Evolutionary conservation across 2,888 invertebrate species (phyloP), one percentile per base, ranked within the genome.

Genomic region (Luperina nickerlii): DNA sequence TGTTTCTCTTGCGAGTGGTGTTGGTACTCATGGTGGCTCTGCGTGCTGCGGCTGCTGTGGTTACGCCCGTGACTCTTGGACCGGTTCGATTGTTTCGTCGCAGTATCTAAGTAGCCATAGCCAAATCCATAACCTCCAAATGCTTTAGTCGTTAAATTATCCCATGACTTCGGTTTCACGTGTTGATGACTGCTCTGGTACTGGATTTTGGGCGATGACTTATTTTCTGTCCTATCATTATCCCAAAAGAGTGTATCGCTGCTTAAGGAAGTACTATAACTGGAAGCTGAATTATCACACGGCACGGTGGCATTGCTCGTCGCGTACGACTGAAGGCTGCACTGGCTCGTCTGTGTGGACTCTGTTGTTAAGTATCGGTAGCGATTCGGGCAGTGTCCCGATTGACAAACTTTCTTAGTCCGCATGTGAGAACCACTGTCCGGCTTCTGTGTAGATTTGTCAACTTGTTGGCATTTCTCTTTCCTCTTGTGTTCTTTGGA

Each of bases 241-340:
- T 98, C 98, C 98, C 98, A 98, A 92, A 98, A 98, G 0, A 99
- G 96, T 2, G 98, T 98, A 90, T 99, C 99, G 13, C 98, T 98
- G 92, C 98, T 99, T 24, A 98, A 96, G 0, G 98, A 98, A 24
- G 98, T 98, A 42, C 98, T 98, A 91, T 98, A 98, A 68, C 98
- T 98, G 0, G 98, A 98, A 11, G 98, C 98, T 63, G 98, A 98
- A 90, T 98, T 98, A 65, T 98, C 98, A 71, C 97, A 97, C 1
- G 96, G 97, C 1, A 97, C 97, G 0, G 97, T 97, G 1, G 97
- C 98, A 67, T 98, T 98, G 91, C 98, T 98, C 2, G 98, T 98
- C 0, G 98, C 98, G 91, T 98, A 98, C 0, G 98, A 98, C 91
- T 98, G 98, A 77, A 98, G 95, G 93, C 98, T 98, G 91, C 98